A percentile compares a stretch with the other conserved stretches of the same genome.
Conservation (phyloP, 2,888 invertebrate species). For the Lasioglossum leucozonium region DNA sequence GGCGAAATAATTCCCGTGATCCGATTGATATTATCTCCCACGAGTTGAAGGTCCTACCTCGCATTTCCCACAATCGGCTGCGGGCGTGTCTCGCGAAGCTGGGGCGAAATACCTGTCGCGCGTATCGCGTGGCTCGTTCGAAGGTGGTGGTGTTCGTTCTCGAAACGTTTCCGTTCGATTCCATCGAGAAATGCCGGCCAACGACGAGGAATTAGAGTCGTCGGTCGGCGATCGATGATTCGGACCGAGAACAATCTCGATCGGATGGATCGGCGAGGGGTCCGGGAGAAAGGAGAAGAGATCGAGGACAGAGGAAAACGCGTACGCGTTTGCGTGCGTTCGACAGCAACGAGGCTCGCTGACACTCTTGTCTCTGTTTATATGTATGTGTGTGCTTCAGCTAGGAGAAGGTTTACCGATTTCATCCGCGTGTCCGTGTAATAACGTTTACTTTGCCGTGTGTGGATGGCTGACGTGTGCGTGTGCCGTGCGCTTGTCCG, state of each 20-base stretch:
- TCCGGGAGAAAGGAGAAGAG: slow-evolving; percentile 5
- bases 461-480: slow-evolving; percentile 26
- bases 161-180: slow-evolving; percentile 1
- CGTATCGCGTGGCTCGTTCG: neutral
- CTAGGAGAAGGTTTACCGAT: slow-evolving; percentile 63
- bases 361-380: slow-evolving; percentile 19
- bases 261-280: neutral
- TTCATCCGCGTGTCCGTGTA: slow-evolving; percentile 69
- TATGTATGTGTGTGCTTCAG: slow-evolving; percentile 39
- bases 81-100: neutral
- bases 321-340: neutral
- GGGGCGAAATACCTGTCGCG: neutral
- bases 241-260: neutral
- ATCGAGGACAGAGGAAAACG: slow-evolving; percentile 4
- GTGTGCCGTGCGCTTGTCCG: slow-evolving; percentile 55
- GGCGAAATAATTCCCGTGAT: neutral
- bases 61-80: neutral
- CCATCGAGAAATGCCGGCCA: neutral
- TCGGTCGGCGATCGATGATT: slow-evolving; percentile 9
- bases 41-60: neutral
- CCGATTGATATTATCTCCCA: neutral
- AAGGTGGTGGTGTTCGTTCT: neutral
- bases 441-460: slow-evolving; percentile 59
- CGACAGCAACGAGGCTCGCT: slow-evolving; percentile 20
- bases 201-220: slow-evolving; percentile 11